These are phyloP conservation scores for Cephonodes hylas DNA, from an alignment of 2,888 invertebrate species.

Conservation along the genomic window DNA sequence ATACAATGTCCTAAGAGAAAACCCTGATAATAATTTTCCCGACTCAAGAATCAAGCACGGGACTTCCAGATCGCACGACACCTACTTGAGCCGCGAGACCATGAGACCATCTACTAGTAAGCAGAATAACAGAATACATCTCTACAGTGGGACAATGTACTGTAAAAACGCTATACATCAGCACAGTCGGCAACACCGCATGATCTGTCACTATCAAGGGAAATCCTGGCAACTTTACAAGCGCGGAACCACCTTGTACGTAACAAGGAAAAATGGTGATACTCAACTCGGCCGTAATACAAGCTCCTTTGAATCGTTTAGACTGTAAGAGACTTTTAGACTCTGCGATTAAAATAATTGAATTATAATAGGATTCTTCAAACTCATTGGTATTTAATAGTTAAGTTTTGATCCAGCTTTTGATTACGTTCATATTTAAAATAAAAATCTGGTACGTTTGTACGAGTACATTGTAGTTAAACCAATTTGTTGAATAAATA, in stretches of 20 bases:
- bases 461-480: too few species aligned
- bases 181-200: conserved; percentile 30
- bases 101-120: too few species aligned
- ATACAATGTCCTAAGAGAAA: too few species aligned
- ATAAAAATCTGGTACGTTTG: too few species aligned
- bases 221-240: conserved; percentile 50
- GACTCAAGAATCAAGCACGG: too few species aligned
- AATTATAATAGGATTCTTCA: background rate
- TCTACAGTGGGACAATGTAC: background rate
- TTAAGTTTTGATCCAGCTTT: background rate
- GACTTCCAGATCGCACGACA: too few species aligned
- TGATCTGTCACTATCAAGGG: conserved; percentile 60
- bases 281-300: conserved; percentile 43
- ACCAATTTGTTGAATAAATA: too few species aligned
- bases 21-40: too few species aligned
- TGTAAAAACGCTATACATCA: conserved; percentile 1
- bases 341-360: conserved; percentile 12
- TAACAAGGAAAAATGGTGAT: conserved; percentile 57
- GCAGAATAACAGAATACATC: background rate
- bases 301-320: conserved; percentile 41
- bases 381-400: background rate
- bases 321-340: conserved; percentile 32
- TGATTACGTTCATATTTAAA: too few species aligned
- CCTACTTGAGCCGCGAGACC: too few species aligned
- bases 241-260: conserved; percentile 44